These are phyloP conservation scores for Cheilosia variabilis DNA, from an alignment of 2,888 invertebrate genomes.

Conservation along the genomic window DNA sequence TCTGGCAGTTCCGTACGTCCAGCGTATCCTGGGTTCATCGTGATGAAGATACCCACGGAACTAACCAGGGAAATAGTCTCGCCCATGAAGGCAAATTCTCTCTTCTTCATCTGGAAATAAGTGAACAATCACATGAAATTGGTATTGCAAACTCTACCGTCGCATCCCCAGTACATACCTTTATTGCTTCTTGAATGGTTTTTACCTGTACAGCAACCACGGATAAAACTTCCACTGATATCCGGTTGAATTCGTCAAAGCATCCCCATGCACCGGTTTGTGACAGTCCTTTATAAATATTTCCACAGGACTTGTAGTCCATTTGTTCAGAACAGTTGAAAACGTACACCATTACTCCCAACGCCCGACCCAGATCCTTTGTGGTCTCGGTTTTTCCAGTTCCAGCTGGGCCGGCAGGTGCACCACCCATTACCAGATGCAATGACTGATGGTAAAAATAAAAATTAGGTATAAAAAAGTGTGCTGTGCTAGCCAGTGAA, in stretches of 20 bases:
- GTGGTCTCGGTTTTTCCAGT: slow-evolving; percentile 99
- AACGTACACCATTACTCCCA: slow-evolving; percentile 98
- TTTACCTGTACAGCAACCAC: slow-evolving; percentile 98
- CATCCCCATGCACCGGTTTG: slow-evolving; percentile 99
- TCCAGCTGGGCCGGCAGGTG: slow-evolving; percentile 97
- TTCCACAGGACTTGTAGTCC: slow-evolving; percentile 98
- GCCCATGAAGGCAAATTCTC: slow-evolving; percentile 93
- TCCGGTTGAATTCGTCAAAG: slow-evolving; percentile 98
- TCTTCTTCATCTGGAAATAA: slow-evolving; percentile 86
- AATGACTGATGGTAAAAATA: slow-evolving; percentile 85
- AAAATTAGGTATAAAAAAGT: slow-evolving; percentile 55
- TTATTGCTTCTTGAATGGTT: slow-evolving; percentile 94
- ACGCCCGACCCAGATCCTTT: slow-evolving; percentile 97
- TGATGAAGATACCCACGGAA: slow-evolving; percentile 96
- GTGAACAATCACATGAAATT: slow-evolving; percentile 66
- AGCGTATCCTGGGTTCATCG: slow-evolving; percentile 98
- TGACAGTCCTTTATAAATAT: slow-evolving; percentile 96
- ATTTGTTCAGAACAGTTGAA: slow-evolving; percentile 99
- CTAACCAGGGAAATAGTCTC: slow-evolving; percentile 90
- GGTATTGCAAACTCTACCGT: slow-evolving; percentile 78
- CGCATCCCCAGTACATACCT: slow-evolving; percentile 84
- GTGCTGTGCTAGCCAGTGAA: slow-evolving; percentile 8
- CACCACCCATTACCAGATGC: slow-evolving; percentile 97
- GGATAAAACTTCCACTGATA: slow-evolving; percentile 97
- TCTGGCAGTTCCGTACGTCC: slow-evolving; percentile 95